Base-by-base conservation (phyloP, 2,888 invertebrate species). In the Drosophila paucipuncta region DNA sequence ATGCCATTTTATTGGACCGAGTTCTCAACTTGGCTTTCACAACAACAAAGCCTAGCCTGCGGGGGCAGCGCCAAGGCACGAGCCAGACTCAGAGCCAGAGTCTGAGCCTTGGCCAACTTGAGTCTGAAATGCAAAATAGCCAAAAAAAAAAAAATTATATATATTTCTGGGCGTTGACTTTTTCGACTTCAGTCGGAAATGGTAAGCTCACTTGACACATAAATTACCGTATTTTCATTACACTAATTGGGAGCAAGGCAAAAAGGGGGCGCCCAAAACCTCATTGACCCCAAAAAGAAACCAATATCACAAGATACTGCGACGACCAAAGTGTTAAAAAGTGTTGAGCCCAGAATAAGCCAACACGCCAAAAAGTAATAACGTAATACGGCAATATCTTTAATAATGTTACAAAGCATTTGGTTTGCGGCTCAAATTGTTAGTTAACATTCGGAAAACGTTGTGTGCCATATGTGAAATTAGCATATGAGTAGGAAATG, bases 401-500 rank as follows among this genome's bases (percentile, higher is more conserved):
- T 60, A 49, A 74, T 74, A 74, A 69, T 66, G 37, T 63, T 49
- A 33, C 37, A n/a, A 39, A 41, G 50, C 53, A 49, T 47, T 52
- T 25, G 41, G 35, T 41, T 59, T 33, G 22, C 11, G 39, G 13
- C 61, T 31, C 41, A 70, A 57, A 73, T 68, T 72, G 74, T 81
- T 69, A 59, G 73, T 60, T 74, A 61, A 81, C 73, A 89, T 86
- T 83, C 89, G 73, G 57, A 64, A 63, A 73, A 50, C 77, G 84
- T 85, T 75, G 60, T 72, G 83, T 72, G 65, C 82, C 78, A 83
- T 75, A 60, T 71, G 78, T 70, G 60, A 73, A 80, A 89, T 86
- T 89, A 82, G 72, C 90, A 86, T 86, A 76, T 68, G 62, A 73
- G 69, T 65, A 77, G 78, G 76, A 79, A 89, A 73, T 73, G 80